Evolutionary conservation across 2,797 vertebrate genomes (phyloP).

Genomic region (Limnodromus scolopaceus): DNA sequence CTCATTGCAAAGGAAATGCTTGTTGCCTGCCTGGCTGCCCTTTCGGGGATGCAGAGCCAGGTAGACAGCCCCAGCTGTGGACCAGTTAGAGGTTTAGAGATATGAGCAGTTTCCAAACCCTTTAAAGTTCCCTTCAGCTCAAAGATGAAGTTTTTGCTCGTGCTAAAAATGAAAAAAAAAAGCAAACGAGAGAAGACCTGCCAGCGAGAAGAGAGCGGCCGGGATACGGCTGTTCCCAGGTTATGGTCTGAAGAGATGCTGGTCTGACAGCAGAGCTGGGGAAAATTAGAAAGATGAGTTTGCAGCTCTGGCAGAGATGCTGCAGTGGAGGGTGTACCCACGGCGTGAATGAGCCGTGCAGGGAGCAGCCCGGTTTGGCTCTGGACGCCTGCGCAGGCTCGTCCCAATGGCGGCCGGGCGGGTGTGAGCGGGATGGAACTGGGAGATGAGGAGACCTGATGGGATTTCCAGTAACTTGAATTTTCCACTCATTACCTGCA

Average conservation of each 20-base stretch:
- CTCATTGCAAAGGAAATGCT: neutral
- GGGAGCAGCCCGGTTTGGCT: neutral
- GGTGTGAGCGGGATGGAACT: neutral
- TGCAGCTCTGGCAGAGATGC: neutral
- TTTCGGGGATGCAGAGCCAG: neutral
- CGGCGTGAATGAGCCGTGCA: rapidly evolving
- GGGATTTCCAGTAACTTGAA: neutral
- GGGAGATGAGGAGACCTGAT: neutral
- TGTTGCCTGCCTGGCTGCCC: slow-evolving; percentile 1
- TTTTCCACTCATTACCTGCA: neutral
- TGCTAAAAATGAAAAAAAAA: neutral
- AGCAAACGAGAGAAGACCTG: neutral
- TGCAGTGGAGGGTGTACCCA: neutral
- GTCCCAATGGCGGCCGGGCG: rapidly evolving
- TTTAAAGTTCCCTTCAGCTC: neutral
- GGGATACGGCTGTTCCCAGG: neutral
- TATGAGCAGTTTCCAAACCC: neutral
- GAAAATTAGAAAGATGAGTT: neutral
- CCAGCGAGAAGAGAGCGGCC: neutral
- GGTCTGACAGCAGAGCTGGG: neutral
- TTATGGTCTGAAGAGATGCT: neutral
- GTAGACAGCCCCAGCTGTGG: rapidly evolving
- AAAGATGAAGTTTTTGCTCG: neutral
- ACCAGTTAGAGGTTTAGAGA: neutral
- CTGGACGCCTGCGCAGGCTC: neutral